A percentile compares a stretch with the other conserved stretches of the same genome.
Conservation (phyloP, 2,113 vertebrate genomes). For the Ammodytes marinus region DNA sequence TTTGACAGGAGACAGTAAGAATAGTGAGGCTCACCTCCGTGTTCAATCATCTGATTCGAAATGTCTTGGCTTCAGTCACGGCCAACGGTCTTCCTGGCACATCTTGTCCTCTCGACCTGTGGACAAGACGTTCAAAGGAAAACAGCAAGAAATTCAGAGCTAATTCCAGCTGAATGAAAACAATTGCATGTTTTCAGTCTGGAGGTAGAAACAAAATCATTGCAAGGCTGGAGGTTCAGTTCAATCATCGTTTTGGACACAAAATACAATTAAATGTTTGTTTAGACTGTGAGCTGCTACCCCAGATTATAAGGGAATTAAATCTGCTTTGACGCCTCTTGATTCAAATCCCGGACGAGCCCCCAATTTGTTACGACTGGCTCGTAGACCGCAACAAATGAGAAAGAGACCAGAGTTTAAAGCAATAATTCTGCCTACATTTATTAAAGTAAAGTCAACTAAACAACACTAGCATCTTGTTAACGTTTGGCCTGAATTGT, state of each 20-base stretch:
- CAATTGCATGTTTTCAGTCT: not conserved
- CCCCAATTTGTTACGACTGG: no score
- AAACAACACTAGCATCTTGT: not conserved
- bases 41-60: slow-evolving; percentile 25
- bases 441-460: no score
- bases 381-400: no score
- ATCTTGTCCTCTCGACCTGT: slow-evolving; percentile 58
- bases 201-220: not conserved
- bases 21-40: slow-evolving; percentile 67
- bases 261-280: not conserved
- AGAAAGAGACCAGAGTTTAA: no score
- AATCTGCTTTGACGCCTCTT: not conserved
- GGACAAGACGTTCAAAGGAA: slow-evolving; percentile 18
- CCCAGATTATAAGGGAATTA: not conserved
- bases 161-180: slow-evolving; percentile 19
- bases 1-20: slow-evolving; percentile 25
- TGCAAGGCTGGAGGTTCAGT: not conserved
- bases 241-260: slow-evolving; percentile 4
- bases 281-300: not conserved
- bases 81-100: slow-evolving; percentile 29
- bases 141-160: slow-evolving; percentile 7
- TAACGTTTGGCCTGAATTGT: not conserved
- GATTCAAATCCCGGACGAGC: no score
- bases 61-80: slow-evolving; percentile 32
- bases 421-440: no score